Evolutionary conservation across 2,797 vertebrate species (phyloP), one percentile per base, ranked within the genome.

Genomic region (Neosilurus mollespiculum): DNA sequence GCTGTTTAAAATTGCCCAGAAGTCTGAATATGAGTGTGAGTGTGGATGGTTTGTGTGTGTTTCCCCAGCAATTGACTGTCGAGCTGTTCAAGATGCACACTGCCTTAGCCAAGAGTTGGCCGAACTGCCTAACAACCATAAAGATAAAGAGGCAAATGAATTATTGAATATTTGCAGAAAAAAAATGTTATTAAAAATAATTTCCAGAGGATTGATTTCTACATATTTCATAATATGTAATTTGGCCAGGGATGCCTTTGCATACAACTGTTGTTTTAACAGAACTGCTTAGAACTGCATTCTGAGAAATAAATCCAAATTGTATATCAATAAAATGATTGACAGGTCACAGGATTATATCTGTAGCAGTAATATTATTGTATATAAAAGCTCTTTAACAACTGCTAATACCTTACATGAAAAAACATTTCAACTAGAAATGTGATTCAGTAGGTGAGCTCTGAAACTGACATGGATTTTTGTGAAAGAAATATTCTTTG

Each of bases 391-490:
- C 20, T 51, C 51, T 70, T 67, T 72, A 83, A 65, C 53, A 56
- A 71, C 9, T 49, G 70, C 64, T 81, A 71, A 83, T 26, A 43
- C 12, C 67, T 5, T 18, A 56, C 76, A 76, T 49, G 54, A 78
- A 37, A 62, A 65, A 56, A 76, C 66, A 62, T 80, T 20, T 72
- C 20, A 82, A 77, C 80, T 20, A 76, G 71, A 56, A 83, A 65
- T 65, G 51, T 81, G 51, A 72, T 70, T 84, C 16, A 82, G 37
- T 83, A 75, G 83, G n/a, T 85, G 16, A 20, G 34, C 8, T 30
- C 24, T 77, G 67, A 64, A 10, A 72, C 69, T 43, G 37, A 82
- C 20, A 72, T 2, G 10, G 37, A 26, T 65, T 59, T 34, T 64
- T 30, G 54, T 54, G n/a, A 73, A 65, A 16, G 9, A 75, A 16